Conservation (phyloP, 2,797 vertebrate genomes). For the Acanthurus tractus region DNA sequence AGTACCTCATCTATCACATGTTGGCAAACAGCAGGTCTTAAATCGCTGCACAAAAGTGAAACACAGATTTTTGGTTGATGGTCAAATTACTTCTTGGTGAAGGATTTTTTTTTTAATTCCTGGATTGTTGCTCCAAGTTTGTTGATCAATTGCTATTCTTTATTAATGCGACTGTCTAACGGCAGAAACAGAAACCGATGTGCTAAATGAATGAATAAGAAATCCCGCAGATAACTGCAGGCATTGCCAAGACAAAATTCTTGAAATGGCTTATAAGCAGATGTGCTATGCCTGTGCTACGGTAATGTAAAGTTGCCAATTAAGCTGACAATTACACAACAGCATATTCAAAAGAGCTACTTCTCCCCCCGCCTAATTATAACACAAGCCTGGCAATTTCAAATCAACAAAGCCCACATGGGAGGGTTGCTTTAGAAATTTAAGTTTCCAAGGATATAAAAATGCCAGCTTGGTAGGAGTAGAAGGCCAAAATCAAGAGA, state of each 20-base stretch:
- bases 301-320: slow-evolving; percentile 1
- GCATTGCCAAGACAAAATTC: not conserved
- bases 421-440: slow-evolving; percentile 34
- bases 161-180: not conserved
- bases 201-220: not conserved
- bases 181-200: not conserved
- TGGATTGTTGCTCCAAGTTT: not conserved
- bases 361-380: not conserved
- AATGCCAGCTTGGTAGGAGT: slow-evolving; percentile 9
- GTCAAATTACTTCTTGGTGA: not conserved
- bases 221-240: not conserved
- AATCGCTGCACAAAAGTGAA: not conserved
- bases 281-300: not conserved
- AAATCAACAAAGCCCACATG: slow-evolving; percentile 32
- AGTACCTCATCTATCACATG: no score
- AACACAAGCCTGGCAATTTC: slow-evolving; percentile 9
- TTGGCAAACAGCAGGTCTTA: not conserved
- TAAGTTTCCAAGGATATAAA: slow-evolving; percentile 13
- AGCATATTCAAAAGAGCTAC: slow-evolving; percentile 14
- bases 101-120: not conserved
- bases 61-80: slow-evolving; percentile 13
- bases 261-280: not conserved
- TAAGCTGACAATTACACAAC: slow-evolving; percentile 11
- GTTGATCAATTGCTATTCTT: not conserved
- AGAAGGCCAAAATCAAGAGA: slow-evolving; percentile 11